Percentiles rank a stretch among this genome's conserved stretches.
Conservation (phyloP, 2,888 invertebrate genomes). For the Eumacrocentrus americanus region DNA sequence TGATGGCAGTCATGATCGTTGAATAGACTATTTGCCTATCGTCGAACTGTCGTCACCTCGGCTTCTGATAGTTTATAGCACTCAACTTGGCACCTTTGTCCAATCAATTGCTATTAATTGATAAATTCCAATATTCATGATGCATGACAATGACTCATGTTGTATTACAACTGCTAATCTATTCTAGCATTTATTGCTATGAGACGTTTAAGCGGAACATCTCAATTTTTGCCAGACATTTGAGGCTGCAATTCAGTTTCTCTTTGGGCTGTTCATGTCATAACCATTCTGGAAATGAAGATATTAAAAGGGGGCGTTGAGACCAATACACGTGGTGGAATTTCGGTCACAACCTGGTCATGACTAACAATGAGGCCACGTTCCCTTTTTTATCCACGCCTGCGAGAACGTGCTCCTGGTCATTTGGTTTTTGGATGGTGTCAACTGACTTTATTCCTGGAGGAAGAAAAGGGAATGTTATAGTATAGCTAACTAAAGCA, state of each 20-base stretch:
- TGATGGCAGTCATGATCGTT: not conserved
- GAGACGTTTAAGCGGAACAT: not conserved
- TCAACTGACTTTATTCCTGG: too few species aligned
- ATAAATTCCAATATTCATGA: not conserved
- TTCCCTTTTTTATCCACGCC: not conserved
- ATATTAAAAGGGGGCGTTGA: constrained; percentile 16
- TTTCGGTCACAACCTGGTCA: constrained; percentile 24
- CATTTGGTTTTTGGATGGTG: not conserved
- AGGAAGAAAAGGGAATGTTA: too few species aligned
- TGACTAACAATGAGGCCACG: constrained; percentile 20
- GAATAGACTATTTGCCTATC: constrained; percentile 32
- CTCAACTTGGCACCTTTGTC: not conserved
- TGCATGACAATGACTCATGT: not conserved
- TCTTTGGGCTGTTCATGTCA: not conserved
- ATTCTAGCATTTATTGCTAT: not conserved
- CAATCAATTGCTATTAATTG: not conserved
- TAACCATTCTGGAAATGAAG: constrained; percentile 17
- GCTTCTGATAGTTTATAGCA: too few species aligned
- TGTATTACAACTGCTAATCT: not conserved
- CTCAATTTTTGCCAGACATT: not conserved
- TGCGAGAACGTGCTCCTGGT: too few species aligned
- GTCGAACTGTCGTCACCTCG: too few species aligned
- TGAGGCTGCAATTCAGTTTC: not conserved
- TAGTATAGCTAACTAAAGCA: too few species aligned
- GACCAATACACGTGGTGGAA: constrained; percentile 11